Evolutionary conservation across 2,113 vertebrate genomes (phyloP), one percentile per base, ranked within the genome.

Genomic region (Oreamnos americanus): DNA sequence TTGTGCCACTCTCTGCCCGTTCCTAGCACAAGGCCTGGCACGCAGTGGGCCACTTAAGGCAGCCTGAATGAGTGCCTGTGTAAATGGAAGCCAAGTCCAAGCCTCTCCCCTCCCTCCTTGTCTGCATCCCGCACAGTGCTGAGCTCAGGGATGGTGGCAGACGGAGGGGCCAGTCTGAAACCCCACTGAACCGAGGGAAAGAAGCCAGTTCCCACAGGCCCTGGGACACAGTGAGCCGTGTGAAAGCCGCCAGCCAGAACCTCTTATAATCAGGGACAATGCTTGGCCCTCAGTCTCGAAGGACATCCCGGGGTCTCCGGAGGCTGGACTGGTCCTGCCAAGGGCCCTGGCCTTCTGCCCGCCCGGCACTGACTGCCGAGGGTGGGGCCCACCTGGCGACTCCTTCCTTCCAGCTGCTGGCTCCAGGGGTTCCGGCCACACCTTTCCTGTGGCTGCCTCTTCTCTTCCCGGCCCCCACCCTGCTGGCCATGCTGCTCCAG

Each of bases 331-430:
- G 0, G 45, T 26, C 67, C 95, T 82, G 96, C 95, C 97, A n/a
- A 91, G 79, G 1, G n/a, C 79, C 71, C 93, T 96, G 97, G 97
- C 96, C 81, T 33, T 2, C 43, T 79, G 97, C 97, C 98, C 8
- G 3, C 82, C 55, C 1, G 1, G 82, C 15, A 4, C 79, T 11
- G 88, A 86, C 60, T 55, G 92, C 57, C 1, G 3, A 87, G 96
- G 95, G 96, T 19, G 91, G 82, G 47, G 64, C 96, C 93, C 98
- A 98, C 96, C 97, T 97, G 96, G 97, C 58, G 94, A 85, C 97
- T 96, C 94, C 95, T 96, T 96, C 97, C 97, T 96, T 49, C 96
- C 90, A 81, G 93, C 58, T 26, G 81, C 94, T 11, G 97, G 96
- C 93, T 84, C 53, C 87, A 0, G 26, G 71, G 43, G 33, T 94